Evolutionary conservation across 2,888 invertebrate species (phyloP), one percentile per base, ranked within the genome.

Genomic region (Lysandra coridon): DNA sequence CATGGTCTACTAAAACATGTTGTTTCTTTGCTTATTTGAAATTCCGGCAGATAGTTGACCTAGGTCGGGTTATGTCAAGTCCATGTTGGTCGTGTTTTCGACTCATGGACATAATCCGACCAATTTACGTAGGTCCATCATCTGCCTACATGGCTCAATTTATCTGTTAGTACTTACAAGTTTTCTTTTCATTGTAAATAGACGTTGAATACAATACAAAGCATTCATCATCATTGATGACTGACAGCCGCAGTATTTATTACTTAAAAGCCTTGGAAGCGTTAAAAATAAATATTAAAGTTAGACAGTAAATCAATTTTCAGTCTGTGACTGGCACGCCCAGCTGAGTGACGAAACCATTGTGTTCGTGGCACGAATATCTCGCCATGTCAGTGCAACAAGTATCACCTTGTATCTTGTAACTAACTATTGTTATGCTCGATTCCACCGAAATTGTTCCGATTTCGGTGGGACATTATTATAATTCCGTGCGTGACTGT

Each of bases 221-320:
- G 69, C 2, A 33, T 14, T 33, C 4, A 14, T 69, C 4, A 30
- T 37, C 17, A 69, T 6, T 23, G 33, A 37, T 37, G 69, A 64
- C 64, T 69, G 33, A 37, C 64, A 69, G 30, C 33, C 30, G 64
- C 4, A 69, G 23, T 69, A 69, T 69, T 69, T 69, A 69, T 69
- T 69, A 14, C 33, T 4, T 17, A 14, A 69, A 33, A 23, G 69
- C 69, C 62, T 62, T 62, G 62, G 23, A 6, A 62, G 57, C 62
- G 4, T 30, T 64, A 7, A 64, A 69, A 69, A 69, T 69, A 69
- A 69, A 69, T 33, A 33, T 69, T 33, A 69, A 69, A 37, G 33
- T 69, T 30, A 33, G 69, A 69, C 69, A 69, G 69, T 69, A 69
- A 69, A 69, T 69, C 69, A 69, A 69, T 69, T 37, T 33, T 69